Base-by-base conservation (phyloP, 2,113 vertebrate species). In the Gulo gulo region DNA sequence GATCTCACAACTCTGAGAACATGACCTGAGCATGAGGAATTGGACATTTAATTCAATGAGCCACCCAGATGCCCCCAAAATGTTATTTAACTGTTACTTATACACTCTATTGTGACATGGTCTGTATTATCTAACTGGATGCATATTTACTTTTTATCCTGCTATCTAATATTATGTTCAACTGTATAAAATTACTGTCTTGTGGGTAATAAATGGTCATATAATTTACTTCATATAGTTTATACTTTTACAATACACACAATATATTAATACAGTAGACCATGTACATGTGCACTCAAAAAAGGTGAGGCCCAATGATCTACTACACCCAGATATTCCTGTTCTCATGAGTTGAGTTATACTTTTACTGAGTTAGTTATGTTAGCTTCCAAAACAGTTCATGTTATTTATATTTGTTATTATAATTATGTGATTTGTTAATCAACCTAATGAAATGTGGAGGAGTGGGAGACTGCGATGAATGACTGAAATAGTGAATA, bases 401-500 rank as follows among this genome's bases (percentile, higher is more conserved):
- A 47, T 61, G 29, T 3, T 69, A 74, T 59, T 93, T 95, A 26
- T 34, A 95, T 34, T 52, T 87, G 42, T 26, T 76, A 76, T 1
- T 93, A 23, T 52, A 92, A 83, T 71, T 52, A 84, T n/a, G 59
- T 82, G 8, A 74, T 73, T 69, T 83, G 76, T 76, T 87, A 67
- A 20, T 79, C 82, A 80, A 87, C 16, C 52, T 80, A 88, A 57
- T 87, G 71, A 74, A 83, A 73, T 31, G 24, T 39, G 3, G 42
- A 13, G 45, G 26, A 57, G 24, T 39, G 11, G 47, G 86, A 69
- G 23, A 88, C 59, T 73, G 84, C 79, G 23, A 34, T 86, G 45
- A 96, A 86, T 80, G 45, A 80, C 34, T 73, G 87, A 94, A 79
- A 94, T 63, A 86, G n/a, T 90, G 55, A 80, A 69, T 78, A 59